phyloP scores from a whole-genome alignment of 2,888 invertebrate species.

The Pocota personata region DNA sequence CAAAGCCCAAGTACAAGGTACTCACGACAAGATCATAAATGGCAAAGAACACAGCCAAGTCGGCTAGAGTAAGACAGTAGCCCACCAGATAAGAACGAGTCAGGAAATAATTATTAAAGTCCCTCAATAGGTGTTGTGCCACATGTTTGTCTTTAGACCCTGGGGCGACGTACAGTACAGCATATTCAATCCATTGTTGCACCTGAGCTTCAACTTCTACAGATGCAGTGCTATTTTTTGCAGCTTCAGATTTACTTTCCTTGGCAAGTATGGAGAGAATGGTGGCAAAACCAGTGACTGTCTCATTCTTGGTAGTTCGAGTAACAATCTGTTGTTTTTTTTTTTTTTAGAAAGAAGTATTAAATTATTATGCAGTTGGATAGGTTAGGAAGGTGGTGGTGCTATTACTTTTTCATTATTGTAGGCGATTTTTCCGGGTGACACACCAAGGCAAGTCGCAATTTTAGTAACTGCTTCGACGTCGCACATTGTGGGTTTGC shows the following conservation, averaged over 20 bases:
- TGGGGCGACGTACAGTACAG: slow-evolving; percentile 82
- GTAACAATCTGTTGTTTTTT: slow-evolving; percentile 83
- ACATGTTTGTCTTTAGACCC: slow-evolving; percentile 80
- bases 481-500: slow-evolving; percentile 78
- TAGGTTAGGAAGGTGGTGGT: slow-evolving; percentile 15
- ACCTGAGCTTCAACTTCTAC: slow-evolving; percentile 83
- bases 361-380: slow-evolving; percentile 1
- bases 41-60: slow-evolving; percentile 88
- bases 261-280: slow-evolving; percentile 83
- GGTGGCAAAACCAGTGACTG: slow-evolving; percentile 84
- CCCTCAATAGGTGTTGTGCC: slow-evolving; percentile 80
- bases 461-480: slow-evolving; percentile 83
- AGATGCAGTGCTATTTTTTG: slow-evolving; percentile 77
- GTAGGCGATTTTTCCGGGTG: slow-evolving; percentile 84
- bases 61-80: slow-evolving; percentile 86
- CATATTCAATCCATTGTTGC: slow-evolving; percentile 88
- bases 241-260: slow-evolving; percentile 81
- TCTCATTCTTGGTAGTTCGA: slow-evolving; percentile 83
- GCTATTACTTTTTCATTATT: slow-evolving; percentile 84
- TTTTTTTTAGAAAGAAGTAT: slow-evolving; percentile 63
- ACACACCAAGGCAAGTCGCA: slow-evolving; percentile 84
- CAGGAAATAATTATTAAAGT: slow-evolving; percentile 84
- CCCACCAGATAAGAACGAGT: slow-evolving; percentile 85
- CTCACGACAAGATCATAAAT: slow-evolving; percentile 88
- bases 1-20: slow-evolving; percentile 15